Evolutionary conservation across 1,140 invertebrate species (phyloP), one percentile per base, ranked within the genome.

Genomic region (Hirudo medicinalis): DNA sequence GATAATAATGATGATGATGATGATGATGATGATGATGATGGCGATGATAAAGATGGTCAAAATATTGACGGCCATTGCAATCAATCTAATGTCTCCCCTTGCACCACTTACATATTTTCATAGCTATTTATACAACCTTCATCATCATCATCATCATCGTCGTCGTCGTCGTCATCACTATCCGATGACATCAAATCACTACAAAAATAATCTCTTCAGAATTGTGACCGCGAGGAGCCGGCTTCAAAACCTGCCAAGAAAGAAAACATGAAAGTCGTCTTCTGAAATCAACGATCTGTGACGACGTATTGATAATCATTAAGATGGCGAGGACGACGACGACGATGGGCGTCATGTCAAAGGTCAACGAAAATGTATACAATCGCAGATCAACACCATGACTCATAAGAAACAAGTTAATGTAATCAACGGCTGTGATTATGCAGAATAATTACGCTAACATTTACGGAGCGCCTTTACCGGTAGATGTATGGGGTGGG

Each of bases 131-230:
- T 29, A 22, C 36, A 22, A 15, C 69, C 69, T 49, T 54, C 69
- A 40, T 19, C 19, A 36, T 70, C 54, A 36, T 40, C 67, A 49
- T 71, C 73, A 66, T 70, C 43, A 68, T 27, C 67, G 22, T 74
- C 57, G 19, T 74, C 70, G 4, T 49, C 60, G n/a, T 72, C 73
- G 5, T 54, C 54, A 22, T 72, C 67, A 55, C 25, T 57, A 54
- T 43, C 22, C 40, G 25, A 11, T 29, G n/a, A n/a, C 66, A 32
- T 71, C 29, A 72, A 32, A 54, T 40, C 25, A 11, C n/a, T 49
- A 22, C 74, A 54, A 19, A 22, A 25, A 25, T 66, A 63, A n/a
- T 53, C 67, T 55, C 57, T 49, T 66, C 27, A 69, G 19, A 63
- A 36, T 69, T 67, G 69, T 27, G 22, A 67, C 54, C 32, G 32